Conservation (phyloP, 2,888 invertebrate genomes). For the Limnephilus marmoratus region DNA sequence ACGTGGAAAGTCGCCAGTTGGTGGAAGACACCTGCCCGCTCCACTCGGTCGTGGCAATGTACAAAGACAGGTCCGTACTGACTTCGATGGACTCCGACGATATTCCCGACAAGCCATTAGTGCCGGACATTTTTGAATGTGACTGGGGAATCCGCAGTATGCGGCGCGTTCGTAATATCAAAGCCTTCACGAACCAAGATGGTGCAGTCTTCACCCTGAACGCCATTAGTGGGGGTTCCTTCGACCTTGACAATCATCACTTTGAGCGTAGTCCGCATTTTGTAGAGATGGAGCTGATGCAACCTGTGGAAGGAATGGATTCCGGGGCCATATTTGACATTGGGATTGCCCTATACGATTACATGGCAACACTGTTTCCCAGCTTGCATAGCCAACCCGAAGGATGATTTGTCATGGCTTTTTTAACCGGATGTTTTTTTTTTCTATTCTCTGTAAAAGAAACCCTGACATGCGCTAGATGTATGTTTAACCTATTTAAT, state of each 20-base stretch:
- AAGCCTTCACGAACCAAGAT: neutral
- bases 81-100: neutral
- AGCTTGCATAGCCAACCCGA: neutral
- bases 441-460: neutral
- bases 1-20: neutral
- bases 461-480: neutral
- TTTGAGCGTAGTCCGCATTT: neutral
- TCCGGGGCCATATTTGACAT: neutral
- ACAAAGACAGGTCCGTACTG: neutral
- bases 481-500: too few relatives aligned
- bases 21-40: neutral
- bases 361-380: neutral
- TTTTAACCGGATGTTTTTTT: neutral
- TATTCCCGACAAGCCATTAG: neutral
- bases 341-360: neutral
- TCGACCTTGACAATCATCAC: neutral
- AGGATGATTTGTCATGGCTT: neutral
- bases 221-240: neutral
- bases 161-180: neutral
- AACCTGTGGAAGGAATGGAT: neutral
- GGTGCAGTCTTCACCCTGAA: neutral
- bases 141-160: neutral
- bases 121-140: neutral
- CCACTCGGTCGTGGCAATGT: neutral
- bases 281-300: neutral